A percentile compares a stretch with the other conserved stretches of the same genome.
phyloP scores from a whole-genome alignment of 2,888 invertebrate species.

The Odontocerum albicorne region DNA sequence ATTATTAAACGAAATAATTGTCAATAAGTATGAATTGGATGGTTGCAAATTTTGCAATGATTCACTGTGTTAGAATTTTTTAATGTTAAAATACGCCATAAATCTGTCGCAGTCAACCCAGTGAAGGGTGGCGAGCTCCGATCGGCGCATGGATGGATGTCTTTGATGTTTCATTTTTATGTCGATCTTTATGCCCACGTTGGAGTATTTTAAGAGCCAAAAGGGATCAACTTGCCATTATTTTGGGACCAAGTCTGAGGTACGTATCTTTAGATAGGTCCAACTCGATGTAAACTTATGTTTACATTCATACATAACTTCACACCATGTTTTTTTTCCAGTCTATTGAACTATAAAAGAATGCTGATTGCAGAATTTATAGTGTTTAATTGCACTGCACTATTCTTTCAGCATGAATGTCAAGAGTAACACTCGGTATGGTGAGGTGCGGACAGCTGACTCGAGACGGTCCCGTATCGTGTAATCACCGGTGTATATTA shows the following conservation, averaged over 20 bases:
- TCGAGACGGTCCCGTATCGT: no score
- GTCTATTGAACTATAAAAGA: no score
- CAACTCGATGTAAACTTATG: background rate
- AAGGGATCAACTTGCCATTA: background rate
- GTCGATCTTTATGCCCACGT: background rate
- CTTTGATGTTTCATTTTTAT: background rate
- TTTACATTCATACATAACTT: background rate
- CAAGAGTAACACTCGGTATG: no score
- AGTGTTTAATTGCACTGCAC: no score
- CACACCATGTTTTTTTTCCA: background rate
- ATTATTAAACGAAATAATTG: no score
- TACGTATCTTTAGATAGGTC: background rate
- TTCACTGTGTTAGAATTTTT: no score
- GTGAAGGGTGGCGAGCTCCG: background rate
- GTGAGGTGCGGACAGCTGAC: no score
- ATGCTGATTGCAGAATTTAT: no score
- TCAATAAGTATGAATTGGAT: no score
- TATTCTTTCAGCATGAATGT: no score
- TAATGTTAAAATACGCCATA: conserved; percentile 5
- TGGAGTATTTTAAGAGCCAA: background rate
- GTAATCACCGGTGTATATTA: no score
- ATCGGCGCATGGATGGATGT: background rate
- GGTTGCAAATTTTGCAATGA: no score
- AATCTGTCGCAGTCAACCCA: background rate
- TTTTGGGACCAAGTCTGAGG: background rate